Percentiles rank a stretch among this genome's conserved stretches.
Conservation (phyloP, 2,888 invertebrate species). For the Nomada ferruginata region DNA sequence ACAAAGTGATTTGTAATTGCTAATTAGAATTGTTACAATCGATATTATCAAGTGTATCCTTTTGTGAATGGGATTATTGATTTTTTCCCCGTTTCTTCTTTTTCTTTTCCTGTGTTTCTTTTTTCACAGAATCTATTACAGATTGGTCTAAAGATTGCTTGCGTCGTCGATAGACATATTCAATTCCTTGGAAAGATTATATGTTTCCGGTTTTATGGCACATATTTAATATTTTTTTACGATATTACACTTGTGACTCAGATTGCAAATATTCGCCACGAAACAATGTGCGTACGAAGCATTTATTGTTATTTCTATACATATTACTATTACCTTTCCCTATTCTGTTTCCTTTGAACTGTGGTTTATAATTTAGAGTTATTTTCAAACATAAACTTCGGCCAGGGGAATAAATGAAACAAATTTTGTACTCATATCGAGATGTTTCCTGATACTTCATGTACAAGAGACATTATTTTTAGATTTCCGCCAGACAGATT, state of each 20-base stretch:
- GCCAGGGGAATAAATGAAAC: background rate
- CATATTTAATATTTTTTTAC: background rate
- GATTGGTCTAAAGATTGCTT: no score
- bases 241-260: background rate
- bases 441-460: background rate
- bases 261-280: background rate
- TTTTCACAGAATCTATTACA: no score
- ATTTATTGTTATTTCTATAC: conserved; percentile 7
- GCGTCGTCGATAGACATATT: background rate
- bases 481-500: conserved; percentile 25
- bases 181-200: background rate
- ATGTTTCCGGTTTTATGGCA: conserved; percentile 1
- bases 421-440: background rate
- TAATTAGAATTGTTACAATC: conserved; percentile 7
- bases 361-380: background rate
- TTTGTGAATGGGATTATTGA: no score
- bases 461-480: conserved; percentile 43
- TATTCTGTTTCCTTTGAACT: no score
- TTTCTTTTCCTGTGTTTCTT: no score
- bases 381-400: background rate
- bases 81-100: background rate
- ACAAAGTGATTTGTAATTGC: conserved; percentile 3
- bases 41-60: background rate
- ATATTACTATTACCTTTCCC: no score
- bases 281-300: background rate